Evolutionary conservation across 2,888 invertebrate species (phyloP), one percentile per base, ranked within the genome.

Genomic region (Oligia latruncula): DNA sequence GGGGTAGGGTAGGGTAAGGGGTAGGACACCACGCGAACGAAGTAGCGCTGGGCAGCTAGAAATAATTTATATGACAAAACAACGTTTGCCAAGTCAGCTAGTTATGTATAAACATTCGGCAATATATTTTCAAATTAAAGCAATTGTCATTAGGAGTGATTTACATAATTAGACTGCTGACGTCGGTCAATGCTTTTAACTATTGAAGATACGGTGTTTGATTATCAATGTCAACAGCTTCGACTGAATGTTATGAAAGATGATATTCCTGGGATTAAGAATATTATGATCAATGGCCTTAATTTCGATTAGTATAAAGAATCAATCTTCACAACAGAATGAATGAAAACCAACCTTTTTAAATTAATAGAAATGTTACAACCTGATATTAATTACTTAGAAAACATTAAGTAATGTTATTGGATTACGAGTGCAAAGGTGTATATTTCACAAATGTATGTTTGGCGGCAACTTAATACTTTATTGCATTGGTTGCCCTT

Each of bases 391-490:
- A 83, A 77, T 85, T 82, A 85, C 82, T 49, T 72, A 78, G 78
- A 74, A 82, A 84, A 79, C 58, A 80, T 90, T 90, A 86, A 78
- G 85, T 85, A 90, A 90, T 77, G 43, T 67, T 87, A 82, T 87
- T 80, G 60, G 11, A 80, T 86, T 89, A 85, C 86, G 40, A 74
- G 8, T 76, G 58, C 77, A n/a, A 82, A 83, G 82, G 81, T 83
- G 43, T 89, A 20, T 15, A 72, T 89, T 83, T 83, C 88, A 82
- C 80, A 82, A 86, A 86, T 74, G 71, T 82, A 65, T 84, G 87
- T 90, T 89, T 89, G 82, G 89, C 82, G 82, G 89, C 82, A 90
- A 90, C 80, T 46, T 76, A 85, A 83, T 77, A 87, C 76, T 80
- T 67, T 80, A 76, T 90, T 84, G 70, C 87, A 72, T 86, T 75